Percentiles rank a stretch among this genome's conserved stretches.
Evolutionary conservation across 64 coral and sea anemone genomes (phyloP).

Genomic region (Hydrozoanthus tunicans): DNA sequence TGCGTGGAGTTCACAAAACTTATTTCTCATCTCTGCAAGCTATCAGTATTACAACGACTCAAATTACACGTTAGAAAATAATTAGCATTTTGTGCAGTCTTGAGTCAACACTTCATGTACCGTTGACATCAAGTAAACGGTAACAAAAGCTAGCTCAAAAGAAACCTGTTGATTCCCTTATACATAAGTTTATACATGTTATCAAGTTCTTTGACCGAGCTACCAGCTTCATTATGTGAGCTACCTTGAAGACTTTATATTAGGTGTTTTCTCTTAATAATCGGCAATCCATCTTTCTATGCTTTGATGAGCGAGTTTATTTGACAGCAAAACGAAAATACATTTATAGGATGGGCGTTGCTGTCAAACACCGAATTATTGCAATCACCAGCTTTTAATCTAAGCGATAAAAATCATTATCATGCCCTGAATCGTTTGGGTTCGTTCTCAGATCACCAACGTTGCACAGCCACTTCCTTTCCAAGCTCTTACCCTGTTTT

Average conservation of each 20-base stretch:
- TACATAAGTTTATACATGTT: neutral
- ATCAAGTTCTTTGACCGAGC: neutral
- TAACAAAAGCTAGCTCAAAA: neutral
- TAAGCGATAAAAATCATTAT: slow-evolving; percentile 19
- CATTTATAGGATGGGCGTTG: slow-evolving; percentile 29
- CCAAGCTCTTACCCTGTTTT: neutral
- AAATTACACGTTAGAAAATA: slow-evolving; percentile 8
- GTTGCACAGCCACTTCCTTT: neutral
- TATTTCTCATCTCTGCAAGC: neutral
- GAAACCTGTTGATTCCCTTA: neutral
- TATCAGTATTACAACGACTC: slow-evolving; percentile 17
- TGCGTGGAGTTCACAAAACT: neutral
- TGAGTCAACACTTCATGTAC: slow-evolving; percentile 33
- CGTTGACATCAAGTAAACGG: neutral
- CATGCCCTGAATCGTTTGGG: neutral
- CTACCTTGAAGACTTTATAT: neutral
- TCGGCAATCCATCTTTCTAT: neutral
- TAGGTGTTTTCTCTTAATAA: neutral
- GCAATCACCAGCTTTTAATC: slow-evolving; percentile 37
- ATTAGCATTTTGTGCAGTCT: slow-evolving; percentile 26
- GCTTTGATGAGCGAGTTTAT: neutral
- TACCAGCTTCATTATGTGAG: neutral
- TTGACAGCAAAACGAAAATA: slow-evolving; percentile 1
- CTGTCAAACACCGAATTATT: neutral
- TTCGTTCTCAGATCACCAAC: slow-evolving; percentile 23